These are phyloP conservation scores for Gandaritis pyraliata DNA, from an alignment of 2,888 invertebrate genomes.

Conservation along the genomic window DNA sequence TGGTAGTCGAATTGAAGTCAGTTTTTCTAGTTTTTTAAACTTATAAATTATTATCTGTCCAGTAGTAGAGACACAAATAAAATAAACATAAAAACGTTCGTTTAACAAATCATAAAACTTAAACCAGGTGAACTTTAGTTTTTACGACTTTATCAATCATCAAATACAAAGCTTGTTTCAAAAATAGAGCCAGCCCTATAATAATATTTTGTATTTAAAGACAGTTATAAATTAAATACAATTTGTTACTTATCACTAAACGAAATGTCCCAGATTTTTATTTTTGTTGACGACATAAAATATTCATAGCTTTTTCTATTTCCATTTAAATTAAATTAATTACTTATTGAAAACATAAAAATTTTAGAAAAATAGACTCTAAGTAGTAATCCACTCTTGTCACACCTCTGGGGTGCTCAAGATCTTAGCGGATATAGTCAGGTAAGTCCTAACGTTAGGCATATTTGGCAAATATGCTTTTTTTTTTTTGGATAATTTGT, in stretches of 20 bases:
- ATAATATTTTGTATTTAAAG: constrained; percentile 27
- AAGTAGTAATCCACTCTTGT: no score
- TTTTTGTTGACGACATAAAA: constrained; percentile 6
- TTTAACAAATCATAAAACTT: constrained; percentile 6
- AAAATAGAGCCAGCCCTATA: constrained; percentile 15
- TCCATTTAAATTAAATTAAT: background rate
- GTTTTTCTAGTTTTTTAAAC: no score
- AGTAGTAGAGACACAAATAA: background rate
- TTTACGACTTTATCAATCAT: constrained; percentile 18
- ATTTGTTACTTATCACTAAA: constrained; percentile 26
- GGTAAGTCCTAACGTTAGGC: no score
- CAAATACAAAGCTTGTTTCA: constrained; percentile 14
- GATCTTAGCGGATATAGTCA: no score
- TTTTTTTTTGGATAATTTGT: no score
- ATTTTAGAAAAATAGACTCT: no score
- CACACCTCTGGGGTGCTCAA: no score
- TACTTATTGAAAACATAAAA: no score
- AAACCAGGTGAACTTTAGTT: background rate
- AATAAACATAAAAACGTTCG: constrained; percentile 7
- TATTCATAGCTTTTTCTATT: constrained; percentile 12
- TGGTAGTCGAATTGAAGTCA: no score
- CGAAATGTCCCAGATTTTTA: constrained; percentile 5
- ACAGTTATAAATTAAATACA: constrained; percentile 25
- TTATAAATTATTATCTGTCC: no score
- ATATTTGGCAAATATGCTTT: no score